Evolutionary conservation across 2,888 invertebrate species (phyloP).

Genomic region (Limnephilus marmoratus): DNA sequence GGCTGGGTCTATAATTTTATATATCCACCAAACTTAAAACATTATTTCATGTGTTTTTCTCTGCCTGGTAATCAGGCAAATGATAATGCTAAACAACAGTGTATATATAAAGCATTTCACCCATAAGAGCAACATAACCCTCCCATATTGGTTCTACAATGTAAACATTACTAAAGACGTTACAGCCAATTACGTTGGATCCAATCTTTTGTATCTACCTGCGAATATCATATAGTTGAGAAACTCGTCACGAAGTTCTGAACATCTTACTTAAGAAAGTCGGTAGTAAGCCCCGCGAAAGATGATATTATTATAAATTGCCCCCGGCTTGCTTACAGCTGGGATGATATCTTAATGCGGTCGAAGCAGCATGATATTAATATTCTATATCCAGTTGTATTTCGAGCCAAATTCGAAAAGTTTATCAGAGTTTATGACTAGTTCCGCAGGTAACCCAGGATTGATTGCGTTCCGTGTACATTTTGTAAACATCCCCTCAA

Average conservation of each 20-base stretch:
- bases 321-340: not conserved
- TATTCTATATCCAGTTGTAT: not conserved
- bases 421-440: not conserved
- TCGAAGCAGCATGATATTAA: not conserved
- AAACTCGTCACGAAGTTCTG: not conserved
- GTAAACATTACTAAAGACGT: not conserved
- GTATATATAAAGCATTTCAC: not conserved
- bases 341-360: constrained; percentile 3
- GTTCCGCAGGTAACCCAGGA: constrained; percentile 3
- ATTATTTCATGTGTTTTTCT: too few species aligned
- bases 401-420: constrained; percentile 18
- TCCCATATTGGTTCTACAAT: not conserved
- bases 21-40: too few species aligned
- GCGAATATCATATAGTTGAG: not conserved
- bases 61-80: too few species aligned
- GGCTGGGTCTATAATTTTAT: too few species aligned
- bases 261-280: not conserved
- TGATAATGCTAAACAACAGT: too few species aligned
- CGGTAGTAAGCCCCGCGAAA: not conserved
- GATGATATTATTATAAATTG: not conserved
- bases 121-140: not conserved
- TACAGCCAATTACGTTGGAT: too few species aligned
- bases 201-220: not conserved
- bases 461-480: not conserved
- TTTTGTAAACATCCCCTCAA: constrained; percentile 21